Evolutionary conservation across 1,140 invertebrate species (phyloP), one percentile per base, ranked within the genome.

Genomic region (Macrobrachium rosenbergii): DNA sequence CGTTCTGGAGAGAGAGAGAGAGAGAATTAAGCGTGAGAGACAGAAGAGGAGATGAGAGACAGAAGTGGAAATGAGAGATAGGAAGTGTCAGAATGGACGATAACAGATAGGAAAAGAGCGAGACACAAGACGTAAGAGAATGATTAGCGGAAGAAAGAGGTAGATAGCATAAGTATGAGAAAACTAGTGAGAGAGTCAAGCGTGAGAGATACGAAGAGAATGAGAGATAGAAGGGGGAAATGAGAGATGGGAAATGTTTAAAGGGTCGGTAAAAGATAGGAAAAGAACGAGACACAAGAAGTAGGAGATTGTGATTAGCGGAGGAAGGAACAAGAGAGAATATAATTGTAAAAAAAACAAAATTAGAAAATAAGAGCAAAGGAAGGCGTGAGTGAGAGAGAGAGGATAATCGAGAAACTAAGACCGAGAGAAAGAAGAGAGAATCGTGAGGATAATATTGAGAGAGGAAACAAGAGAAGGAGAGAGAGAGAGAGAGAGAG

Each of bases 401-500:
- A 69, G 67, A 72, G 21, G 37, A n/a, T 5, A 28, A n/a, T 37
- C 3, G n/a, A 5, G 21, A 8, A n/a, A 23, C 0, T 14, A 11
- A 12, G 23, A 23, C 0, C 0, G 23, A 23, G 64, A 23, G 64
- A 23, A 3, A 8, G 10, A 67, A 0, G 10, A 23, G 64, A 23
- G 23, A 23, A 23, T 6, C 8, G 64, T 5, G 7, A 23, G 0
- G 64, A 23, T 3, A 23, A 23, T 3, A 23, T 5, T n/a, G 64
- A 21, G 67, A 21, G 67, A 37, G n/a, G 1, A 14, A 69, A 19
- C 14, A 19, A 69, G 67, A 69, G 16, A 67, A 8, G 8, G 64
- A 67, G 19, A 67, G 64, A 67, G 64, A 67, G 64, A 67, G 64
- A 21, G 19, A 67, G 64, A 67, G 64, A 67, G 19, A 67, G 64